Conservation (phyloP, 2,888 invertebrate species). For the Mesorhabditis belari region DNA sequence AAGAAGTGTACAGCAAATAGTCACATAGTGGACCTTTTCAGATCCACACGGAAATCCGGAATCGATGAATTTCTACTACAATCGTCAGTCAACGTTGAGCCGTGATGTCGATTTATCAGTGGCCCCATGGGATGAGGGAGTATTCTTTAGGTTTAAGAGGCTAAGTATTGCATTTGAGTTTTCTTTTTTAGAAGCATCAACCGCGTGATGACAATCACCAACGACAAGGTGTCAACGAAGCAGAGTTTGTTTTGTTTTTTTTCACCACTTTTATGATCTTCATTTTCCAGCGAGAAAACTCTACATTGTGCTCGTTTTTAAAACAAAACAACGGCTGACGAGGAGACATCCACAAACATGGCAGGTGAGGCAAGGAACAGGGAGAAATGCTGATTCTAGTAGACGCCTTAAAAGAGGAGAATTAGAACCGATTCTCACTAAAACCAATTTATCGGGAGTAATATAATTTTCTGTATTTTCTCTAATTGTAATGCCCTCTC, state of each 20-base stretch:
- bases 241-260: conserved; percentile 16
- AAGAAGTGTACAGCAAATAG: not conserved
- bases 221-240: conserved; percentile 32
- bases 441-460: no score
- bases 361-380: conserved; percentile 5
- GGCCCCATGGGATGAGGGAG: conserved; percentile 41
- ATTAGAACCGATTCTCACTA: no score
- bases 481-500: no score
- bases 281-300: conserved; percentile 28
- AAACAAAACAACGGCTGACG: conserved; percentile 30
- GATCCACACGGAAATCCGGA: conserved; percentile 44
- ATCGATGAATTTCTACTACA: conserved; percentile 41
- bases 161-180: not conserved
- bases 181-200: conserved; percentile 30
- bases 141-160: conserved; percentile 21
- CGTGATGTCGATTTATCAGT: conserved; percentile 34
- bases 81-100: conserved; percentile 32
- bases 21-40: conserved; percentile 7
- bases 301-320: conserved; percentile 39
- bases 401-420: no score
- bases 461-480: no score
- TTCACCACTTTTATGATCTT: not conserved
- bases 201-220: conserved; percentile 36
- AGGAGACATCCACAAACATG: conserved; percentile 29
- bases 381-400: no score